phyloP scores from a whole-genome alignment of 2,797 vertebrate species.

The Ctenopoma kingsleyae region DNA sequence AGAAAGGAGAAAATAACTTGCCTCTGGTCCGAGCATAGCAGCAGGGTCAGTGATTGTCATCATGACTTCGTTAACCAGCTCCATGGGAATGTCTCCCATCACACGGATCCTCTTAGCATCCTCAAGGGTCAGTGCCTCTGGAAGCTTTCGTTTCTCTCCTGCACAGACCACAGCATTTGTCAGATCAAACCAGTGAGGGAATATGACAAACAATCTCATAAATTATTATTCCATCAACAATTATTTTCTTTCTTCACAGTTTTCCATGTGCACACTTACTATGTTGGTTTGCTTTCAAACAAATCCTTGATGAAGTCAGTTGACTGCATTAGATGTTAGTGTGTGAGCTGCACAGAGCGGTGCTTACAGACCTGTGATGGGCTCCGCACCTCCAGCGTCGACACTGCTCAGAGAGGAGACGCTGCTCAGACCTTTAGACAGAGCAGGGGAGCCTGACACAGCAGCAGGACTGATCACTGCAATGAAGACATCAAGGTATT shows the following conservation, averaged over 20 bases:
- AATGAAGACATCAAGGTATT: constrained; percentile 15
- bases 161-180: neutral
- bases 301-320: neutral
- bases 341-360: too few species aligned
- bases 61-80: constrained; percentile 99
- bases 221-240: neutral
- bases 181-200: neutral
- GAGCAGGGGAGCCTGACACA: constrained; percentile 87
- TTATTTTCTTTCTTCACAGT: neutral
- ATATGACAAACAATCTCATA: neutral
- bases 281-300: too few species aligned
- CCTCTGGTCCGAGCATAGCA: constrained; percentile 98
- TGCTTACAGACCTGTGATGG: constrained; percentile 86
- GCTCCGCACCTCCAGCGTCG: constrained; percentile 87
- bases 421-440: constrained; percentile 89
- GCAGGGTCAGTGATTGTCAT: constrained; percentile 98
- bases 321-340: neutral
- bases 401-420: constrained; percentile 83
- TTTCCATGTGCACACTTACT: neutral
- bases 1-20: constrained; percentile 10
- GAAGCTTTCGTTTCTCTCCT: constrained; percentile 98
- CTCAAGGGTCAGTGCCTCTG: constrained; percentile 93
- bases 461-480: constrained; percentile 88
- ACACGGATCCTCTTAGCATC: constrained; percentile 97
- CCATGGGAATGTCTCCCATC: constrained; percentile 99